Base-by-base conservation (phyloP, 2,113 vertebrate species). In the Picathartes gymnocephalus region DNA sequence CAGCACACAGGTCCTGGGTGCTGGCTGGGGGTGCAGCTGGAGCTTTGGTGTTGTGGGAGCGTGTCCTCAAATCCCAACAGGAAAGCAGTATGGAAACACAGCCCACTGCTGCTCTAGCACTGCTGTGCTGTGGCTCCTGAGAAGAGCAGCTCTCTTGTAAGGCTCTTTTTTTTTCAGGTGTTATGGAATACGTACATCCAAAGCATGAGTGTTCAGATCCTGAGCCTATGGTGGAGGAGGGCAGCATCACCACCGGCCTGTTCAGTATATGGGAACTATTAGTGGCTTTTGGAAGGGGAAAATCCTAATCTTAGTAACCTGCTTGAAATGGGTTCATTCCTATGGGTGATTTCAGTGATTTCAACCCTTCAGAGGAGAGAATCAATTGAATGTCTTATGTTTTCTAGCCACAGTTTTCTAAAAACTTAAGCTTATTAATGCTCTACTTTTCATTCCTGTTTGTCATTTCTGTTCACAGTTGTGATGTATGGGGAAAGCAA, bases 221-320 rank as follows among this genome's bases (percentile, higher is more conserved):
- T 0, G 42, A 54, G 8, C 0, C 0, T 11, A 0, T 19, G 20
- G 28, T 23, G n/a, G 44, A 82, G 44, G 19, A 39, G 35, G 13
- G 22, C 25, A 8, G 21, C 0, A 0, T 45, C 22, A 40, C 65
- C 27, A 15, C 37, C 0, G 5, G 23, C 47, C 64, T 33, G 13
- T 28, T 62, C 33, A 31, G 24, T 39, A 2, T 23, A 1, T 16
- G 9, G 44, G 42, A 61, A 20, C 50, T 66, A 1, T 11, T 12
- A 3, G 21, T 44, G 37, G 53, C 64, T 81, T 84, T 88, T 40
- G 65, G 40, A 90, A 64, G 53, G 39, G 35, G 10, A 30, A 73
- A 61, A 72, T 42, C 33, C 39, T 18, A 12, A 44, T 60, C 12
- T 45, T 72, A 17, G 30, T 58, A 40, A 64, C 5, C 1, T 48